Base-by-base conservation (phyloP, 2,888 invertebrate species). In the Dexiosoma caninum region DNA sequence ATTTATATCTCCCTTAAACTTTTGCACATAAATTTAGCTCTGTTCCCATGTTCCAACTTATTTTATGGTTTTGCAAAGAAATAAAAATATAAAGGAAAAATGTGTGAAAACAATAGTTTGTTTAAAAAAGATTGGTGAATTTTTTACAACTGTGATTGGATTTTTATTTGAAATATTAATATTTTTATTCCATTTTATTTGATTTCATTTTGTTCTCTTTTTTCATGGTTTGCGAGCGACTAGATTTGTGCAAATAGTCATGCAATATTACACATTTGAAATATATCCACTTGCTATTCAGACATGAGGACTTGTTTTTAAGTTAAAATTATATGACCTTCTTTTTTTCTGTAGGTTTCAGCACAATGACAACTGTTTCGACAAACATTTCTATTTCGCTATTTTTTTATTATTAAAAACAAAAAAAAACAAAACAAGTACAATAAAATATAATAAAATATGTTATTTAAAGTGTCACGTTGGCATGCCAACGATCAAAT, bases 211-310 rank as follows among this genome's bases (percentile, higher is more conserved):
- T 27, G 27, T 27, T 6, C 27, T n/a, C n/a, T n/a, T 27, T 27
- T 27, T 27, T 27, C 27, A 6, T 27, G 49, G 21, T 70, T 59
- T 30, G 19, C 37, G 35, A 46, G 23, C 9, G 21, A 46, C 27
- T 60, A 30, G 32, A 51, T 64, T 64, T 55, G 4, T 46, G 8
- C 14, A 74, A 66, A 74, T 74, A 21, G 40, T 57, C 55, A 55
- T 66, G 64, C 37, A 37, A 14, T 74, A 57, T 62, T 71, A 62
- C 40, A 71, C 37, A 30, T 72, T 62, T 72, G 30, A 40, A 71
- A 71, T 72, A 53, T 53, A 62, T 62, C 32, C 21, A 62, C 27
- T 32, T 32, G 21, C 14, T 8, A 51, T 27, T 14, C 30, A 59
- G 32, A 53, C 32, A 51, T 72, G 32, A 62, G 32, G n/a, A 12